These are phyloP conservation scores for Champsocephalus esox DNA, from an alignment of 2,797 vertebrate genomes.

Conservation along the genomic window DNA sequence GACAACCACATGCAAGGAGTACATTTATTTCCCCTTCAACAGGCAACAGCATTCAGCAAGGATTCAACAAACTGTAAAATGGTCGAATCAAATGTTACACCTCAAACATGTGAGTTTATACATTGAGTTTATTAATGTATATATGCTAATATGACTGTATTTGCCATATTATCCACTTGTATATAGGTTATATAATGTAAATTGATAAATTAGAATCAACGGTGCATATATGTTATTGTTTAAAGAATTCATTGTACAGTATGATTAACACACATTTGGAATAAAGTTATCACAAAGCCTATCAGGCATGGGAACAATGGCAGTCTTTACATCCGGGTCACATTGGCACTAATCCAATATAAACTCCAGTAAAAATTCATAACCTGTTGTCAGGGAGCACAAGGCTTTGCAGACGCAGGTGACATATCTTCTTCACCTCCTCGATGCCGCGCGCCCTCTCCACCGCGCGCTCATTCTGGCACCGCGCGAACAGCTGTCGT, in stretches of 20 bases:
- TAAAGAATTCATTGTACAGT: not conserved
- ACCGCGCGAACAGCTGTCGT: slow-evolving; percentile 77
- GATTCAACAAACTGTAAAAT: slow-evolving; percentile 2
- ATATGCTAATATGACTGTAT: slow-evolving; percentile 9
- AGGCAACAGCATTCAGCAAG: not conserved
- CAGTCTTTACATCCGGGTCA: slow-evolving; percentile 1
- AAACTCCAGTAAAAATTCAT: slow-evolving; percentile 13
- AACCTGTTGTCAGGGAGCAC: slow-evolving; percentile 56
- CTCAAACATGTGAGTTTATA: slow-evolving; percentile 8
- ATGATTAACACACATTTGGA: slow-evolving; percentile 26
- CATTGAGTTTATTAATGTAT: slow-evolving; percentile 30
- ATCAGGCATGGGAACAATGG: not conserved
- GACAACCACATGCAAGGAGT: not conserved
- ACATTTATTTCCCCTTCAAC: not conserved
- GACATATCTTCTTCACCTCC: slow-evolving; percentile 89
- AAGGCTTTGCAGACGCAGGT: slow-evolving; percentile 81
- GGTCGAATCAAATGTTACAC: not conserved
- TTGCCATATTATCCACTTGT: slow-evolving; percentile 15
- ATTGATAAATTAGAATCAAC: slow-evolving; percentile 20
- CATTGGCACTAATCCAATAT: not conserved
- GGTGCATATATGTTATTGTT: slow-evolving; percentile 39
- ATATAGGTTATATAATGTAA: slow-evolving; percentile 22
- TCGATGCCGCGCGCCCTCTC: slow-evolving; percentile 82
- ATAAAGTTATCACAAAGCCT: slow-evolving; percentile 40
- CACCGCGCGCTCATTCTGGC: slow-evolving; percentile 52